Percentiles rank a stretch among this genome's conserved stretches.
phyloP scores from a whole-genome alignment of 2,797 vertebrate genomes.

The Diceros bicornis region DNA sequence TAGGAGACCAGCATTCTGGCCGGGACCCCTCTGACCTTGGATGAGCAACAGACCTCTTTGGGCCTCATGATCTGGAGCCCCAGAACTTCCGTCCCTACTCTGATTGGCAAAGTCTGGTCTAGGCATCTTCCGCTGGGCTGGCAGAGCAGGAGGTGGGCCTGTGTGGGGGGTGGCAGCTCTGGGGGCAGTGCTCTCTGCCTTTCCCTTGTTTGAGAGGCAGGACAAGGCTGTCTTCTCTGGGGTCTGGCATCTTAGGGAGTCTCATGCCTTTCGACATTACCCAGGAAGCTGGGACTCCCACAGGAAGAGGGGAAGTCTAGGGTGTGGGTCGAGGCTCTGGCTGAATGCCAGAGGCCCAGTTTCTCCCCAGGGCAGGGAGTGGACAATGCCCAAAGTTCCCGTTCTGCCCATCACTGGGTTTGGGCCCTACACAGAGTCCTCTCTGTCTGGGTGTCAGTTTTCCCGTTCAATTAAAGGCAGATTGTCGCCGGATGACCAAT shows the following conservation, averaged over 20 bases:
- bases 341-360: neutral
- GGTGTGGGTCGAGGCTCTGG: neutral
- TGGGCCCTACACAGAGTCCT: neutral
- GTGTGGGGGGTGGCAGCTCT: accelerated
- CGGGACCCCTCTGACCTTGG: neutral
- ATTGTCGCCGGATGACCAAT: neutral
- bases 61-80: neutral
- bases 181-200: neutral
- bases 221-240: neutral
- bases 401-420: neutral
- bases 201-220: neutral
- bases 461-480: neutral
- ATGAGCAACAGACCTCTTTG: accelerated
- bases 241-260: neutral
- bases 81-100: accelerated
- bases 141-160: neutral
- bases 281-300: neutral
- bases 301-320: neutral
- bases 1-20: neutral
- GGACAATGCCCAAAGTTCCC: neutral
- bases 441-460: neutral
- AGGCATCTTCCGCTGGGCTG: neutral
- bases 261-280: neutral
- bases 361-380: neutral
- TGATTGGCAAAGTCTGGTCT: neutral